Percentiles rank a stretch among this genome's conserved stretches.
Conservation (phyloP, 2,888 invertebrate genomes). For the Folsomia candida region DNA sequence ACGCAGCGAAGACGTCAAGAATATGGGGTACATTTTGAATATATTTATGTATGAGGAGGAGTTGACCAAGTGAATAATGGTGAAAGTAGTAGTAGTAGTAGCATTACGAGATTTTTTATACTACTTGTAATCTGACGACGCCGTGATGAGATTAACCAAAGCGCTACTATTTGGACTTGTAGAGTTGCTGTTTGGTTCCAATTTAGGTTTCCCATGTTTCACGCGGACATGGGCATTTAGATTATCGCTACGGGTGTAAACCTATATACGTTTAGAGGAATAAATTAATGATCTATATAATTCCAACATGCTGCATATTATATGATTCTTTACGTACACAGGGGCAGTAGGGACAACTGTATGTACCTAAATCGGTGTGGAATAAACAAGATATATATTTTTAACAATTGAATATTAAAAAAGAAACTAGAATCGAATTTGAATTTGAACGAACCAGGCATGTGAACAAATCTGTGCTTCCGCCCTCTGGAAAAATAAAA, state of each 20-base stretch:
- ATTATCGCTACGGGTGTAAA: slow-evolving; percentile 50
- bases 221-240: slow-evolving; percentile 48
- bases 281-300: neutral
- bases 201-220: slow-evolving; percentile 50
- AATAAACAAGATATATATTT: neutral
- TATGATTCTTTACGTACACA: slow-evolving; percentile 24
- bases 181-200: slow-evolving; percentile 45
- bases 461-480: slow-evolving; percentile 48
- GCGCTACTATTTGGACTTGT: slow-evolving; percentile 48
- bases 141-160: slow-evolving; percentile 49
- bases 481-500: no score
- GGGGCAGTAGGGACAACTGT: slow-evolving; percentile 47
- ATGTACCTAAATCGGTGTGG: slow-evolving; percentile 26
- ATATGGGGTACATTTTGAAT: neutral
- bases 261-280: slow-evolving; percentile 11
- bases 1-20: neutral
- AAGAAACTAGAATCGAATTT: neutral
- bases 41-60: neutral
- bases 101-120: no score
- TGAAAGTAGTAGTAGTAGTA: neutral
- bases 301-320: neutral
- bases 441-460: slow-evolving; percentile 48
- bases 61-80: neutral
- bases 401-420: neutral
- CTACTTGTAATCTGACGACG: slow-evolving; percentile 38